phyloP scores from a whole-genome alignment of 2,113 vertebrate species.

The Crypturellus undulatus region DNA sequence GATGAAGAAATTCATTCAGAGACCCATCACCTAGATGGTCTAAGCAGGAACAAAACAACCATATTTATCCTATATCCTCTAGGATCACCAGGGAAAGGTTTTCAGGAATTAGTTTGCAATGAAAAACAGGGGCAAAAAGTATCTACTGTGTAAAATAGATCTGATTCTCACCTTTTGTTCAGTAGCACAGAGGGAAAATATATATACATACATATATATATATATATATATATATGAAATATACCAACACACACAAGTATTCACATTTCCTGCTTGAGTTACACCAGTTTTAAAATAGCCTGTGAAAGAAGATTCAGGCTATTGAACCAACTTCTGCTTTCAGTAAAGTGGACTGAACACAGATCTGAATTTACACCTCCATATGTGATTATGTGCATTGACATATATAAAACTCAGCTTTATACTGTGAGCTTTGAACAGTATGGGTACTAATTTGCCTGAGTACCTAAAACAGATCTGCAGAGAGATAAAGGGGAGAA shows the following conservation, averaged over 20 bases:
- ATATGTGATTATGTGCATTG: neutral
- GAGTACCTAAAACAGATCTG: neutral
- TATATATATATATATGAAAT: neutral
- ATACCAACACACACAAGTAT: neutral
- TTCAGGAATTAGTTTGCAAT: neutral
- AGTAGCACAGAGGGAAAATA: neutral
- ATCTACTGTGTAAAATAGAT: neutral
- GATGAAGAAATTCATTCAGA: neutral
- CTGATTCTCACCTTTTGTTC: slow-evolving; percentile 11
- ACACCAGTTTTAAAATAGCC: slow-evolving; percentile 11
- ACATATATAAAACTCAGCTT: neutral
- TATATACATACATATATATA: neutral
- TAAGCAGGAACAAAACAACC: neutral
- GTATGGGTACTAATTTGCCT: neutral
- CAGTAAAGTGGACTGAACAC: neutral
- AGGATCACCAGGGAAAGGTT: neutral
- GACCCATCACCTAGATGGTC: neutral
- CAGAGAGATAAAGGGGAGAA: neutral
- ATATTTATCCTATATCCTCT: neutral
- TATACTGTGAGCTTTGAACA: neutral
- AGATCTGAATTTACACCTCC: neutral
- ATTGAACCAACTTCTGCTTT: slow-evolving; percentile 25
- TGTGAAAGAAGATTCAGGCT: neutral
- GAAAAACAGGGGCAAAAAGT: neutral
- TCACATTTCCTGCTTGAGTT: slow-evolving; percentile 22